phyloP scores from a whole-genome alignment of 1,140 invertebrate species.

The Condylostylus longicornis region DNA sequence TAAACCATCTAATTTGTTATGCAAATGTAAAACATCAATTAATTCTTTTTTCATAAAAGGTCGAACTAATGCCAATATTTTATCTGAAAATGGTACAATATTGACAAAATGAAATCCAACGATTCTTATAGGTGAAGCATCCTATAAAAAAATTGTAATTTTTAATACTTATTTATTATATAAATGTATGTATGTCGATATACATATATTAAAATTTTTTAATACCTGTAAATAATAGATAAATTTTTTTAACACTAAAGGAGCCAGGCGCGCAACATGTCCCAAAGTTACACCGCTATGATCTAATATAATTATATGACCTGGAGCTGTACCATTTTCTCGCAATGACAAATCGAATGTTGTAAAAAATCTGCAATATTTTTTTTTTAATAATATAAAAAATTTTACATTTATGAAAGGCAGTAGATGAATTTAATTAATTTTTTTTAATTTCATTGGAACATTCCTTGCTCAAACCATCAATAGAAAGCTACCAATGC shows the following conservation, averaged over 20 bases:
- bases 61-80: constrained; percentile 46
- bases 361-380: constrained; percentile 40
- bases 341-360: constrained; percentile 39
- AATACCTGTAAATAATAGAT: constrained; percentile 46
- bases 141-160: constrained; percentile 34
- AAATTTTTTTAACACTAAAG: constrained; percentile 44
- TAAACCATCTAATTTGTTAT: constrained; percentile 35
- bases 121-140: constrained; percentile 44
- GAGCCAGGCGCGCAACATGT: constrained; percentile 41
- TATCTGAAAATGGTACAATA: constrained; percentile 48
- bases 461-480: too few relatives aligned
- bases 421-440: too few relatives aligned
- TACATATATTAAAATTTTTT: constrained; percentile 6
- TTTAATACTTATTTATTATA: too few relatives aligned
- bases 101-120: constrained; percentile 53
- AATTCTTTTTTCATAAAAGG: constrained; percentile 56
- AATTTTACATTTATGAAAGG: too few relatives aligned
- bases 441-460: too few relatives aligned
- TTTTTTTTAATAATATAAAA: too few relatives aligned
- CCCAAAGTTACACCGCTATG: constrained; percentile 38
- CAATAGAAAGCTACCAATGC: too few relatives aligned
- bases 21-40: constrained; percentile 38
- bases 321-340: constrained; percentile 38
- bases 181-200: background rate
- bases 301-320: constrained; percentile 44